Percentiles rank a stretch among this genome's conserved stretches.
phyloP scores from a whole-genome alignment of 2,797 vertebrate species.

The Thripadectes ignobilis region DNA sequence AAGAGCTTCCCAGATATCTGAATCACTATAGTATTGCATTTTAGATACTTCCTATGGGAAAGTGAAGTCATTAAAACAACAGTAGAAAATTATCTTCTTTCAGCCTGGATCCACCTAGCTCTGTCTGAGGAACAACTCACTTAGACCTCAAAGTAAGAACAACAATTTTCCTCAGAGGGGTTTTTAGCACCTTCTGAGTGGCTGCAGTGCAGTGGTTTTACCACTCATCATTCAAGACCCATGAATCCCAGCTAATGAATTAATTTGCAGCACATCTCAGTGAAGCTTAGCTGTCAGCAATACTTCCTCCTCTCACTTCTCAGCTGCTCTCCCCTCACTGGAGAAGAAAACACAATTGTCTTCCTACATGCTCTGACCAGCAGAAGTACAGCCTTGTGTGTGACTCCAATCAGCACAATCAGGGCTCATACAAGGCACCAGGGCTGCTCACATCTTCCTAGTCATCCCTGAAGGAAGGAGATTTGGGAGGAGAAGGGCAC shows the following conservation, averaged over 20 bases:
- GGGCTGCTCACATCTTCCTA: neutral
- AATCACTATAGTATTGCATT: neutral
- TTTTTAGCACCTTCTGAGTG: neutral
- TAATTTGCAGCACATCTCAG: neutral
- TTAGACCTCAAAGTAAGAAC: neutral
- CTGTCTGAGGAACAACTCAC: neutral
- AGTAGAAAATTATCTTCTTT: neutral
- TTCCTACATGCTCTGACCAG: neutral
- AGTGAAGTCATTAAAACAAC: neutral
- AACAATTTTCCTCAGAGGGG: neutral
- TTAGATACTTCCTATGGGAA: neutral
- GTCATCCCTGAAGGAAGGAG: neutral
- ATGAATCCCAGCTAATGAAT: neutral
- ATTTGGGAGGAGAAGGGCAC: neutral
- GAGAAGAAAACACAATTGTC: neutral
- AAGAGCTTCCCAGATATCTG: neutral
- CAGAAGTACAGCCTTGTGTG: neutral
- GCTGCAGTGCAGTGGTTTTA: neutral
- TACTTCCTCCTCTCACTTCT: neutral
- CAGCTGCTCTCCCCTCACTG: accelerated
- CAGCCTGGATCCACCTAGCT: neutral
- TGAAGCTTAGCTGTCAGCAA: neutral
- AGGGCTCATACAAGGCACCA: accelerated
- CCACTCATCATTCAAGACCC: neutral
- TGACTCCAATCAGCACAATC: neutral